Conservation (phyloP, 2,888 invertebrate genomes). For the Trichopria drosophilae region DNA sequence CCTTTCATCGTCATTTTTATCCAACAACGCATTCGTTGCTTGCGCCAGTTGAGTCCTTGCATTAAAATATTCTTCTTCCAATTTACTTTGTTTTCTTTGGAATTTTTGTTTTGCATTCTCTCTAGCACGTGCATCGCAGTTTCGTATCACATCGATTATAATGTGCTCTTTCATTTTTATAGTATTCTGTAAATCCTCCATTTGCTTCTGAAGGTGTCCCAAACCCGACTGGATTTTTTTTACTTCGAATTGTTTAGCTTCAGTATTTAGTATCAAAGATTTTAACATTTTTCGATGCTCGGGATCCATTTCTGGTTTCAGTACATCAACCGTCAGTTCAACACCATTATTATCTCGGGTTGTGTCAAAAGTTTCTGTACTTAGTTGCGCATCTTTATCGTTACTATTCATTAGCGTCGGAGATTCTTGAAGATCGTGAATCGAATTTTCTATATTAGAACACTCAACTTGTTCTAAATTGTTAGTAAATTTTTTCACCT, state of each 20-base stretch:
- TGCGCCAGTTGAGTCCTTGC: constrained; percentile 63
- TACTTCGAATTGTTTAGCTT: constrained; percentile 55
- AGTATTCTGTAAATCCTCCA: constrained; percentile 70
- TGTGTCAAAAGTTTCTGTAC: constrained; percentile 62
- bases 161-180: constrained; percentile 76
- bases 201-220: constrained; percentile 68
- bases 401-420: too few species aligned
- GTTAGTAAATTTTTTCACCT: constrained; percentile 34
- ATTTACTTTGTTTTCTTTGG: constrained; percentile 66
- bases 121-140: constrained; percentile 64
- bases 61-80: constrained; percentile 66
- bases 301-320: constrained; percentile 62
- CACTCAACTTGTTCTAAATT: neutral
- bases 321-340: constrained; percentile 60
- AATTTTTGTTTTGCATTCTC: constrained; percentile 65
- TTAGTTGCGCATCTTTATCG: too few species aligned
- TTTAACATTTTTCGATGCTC: constrained; percentile 62
- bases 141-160: constrained; percentile 68
- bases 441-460: too few species aligned
- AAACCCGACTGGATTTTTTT: constrained; percentile 62
- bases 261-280: constrained; percentile 56
- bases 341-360: constrained; percentile 58
- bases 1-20: constrained; percentile 45
- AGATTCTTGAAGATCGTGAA: too few species aligned
- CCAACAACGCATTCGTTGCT: constrained; percentile 57